A percentile compares a stretch with the other conserved stretches of the same genome.
These are phyloP conservation scores for Brachionus plicatilis DNA, from an alignment of 1,140 invertebrate species.

Conservation along the genomic window DNA sequence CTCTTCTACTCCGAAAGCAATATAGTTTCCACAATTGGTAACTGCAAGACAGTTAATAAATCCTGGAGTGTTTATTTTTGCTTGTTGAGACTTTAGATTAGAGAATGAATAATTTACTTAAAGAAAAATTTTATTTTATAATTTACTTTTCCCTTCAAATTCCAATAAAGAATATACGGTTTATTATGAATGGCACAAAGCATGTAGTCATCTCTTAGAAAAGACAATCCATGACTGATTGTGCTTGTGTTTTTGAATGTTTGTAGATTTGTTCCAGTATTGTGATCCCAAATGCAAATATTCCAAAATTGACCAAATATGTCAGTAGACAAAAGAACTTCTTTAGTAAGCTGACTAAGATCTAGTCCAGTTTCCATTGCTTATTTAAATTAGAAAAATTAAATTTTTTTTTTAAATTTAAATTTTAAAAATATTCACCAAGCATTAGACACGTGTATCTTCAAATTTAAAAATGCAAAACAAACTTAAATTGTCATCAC, in stretches of 20 bases:
- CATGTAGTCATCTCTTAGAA: constrained; percentile 28
- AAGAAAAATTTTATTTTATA: background rate
- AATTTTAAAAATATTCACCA: background rate
- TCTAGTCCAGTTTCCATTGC: constrained; percentile 34
- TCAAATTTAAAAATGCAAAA: background rate
- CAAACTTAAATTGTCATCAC: background rate
- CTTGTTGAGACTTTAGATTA: constrained; percentile 12
- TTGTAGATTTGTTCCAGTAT: constrained; percentile 15
- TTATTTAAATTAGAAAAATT: background rate
- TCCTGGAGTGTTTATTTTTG: constrained; percentile 7
- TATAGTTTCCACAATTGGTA: constrained; percentile 29
- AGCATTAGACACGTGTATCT: background rate
- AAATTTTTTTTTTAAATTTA: background rate
- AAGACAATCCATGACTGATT: constrained; percentile 7
- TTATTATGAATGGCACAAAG: constrained; percentile 36
- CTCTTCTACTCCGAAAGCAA: constrained; percentile 29
- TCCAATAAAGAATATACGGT: constrained; percentile 32
- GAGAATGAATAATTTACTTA: background rate
- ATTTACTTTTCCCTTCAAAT: constrained; percentile 29
- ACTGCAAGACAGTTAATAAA: constrained; percentile 14
- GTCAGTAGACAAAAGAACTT: constrained; percentile 18
- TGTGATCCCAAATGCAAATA: constrained; percentile 36
- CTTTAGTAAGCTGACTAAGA: constrained; percentile 17
- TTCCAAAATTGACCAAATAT: constrained; percentile 40
- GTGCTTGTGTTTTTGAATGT: constrained; percentile 12